phyloP scores from a whole-genome alignment of 2,113 vertebrate species.

The Microcebus griseorufus region DNA sequence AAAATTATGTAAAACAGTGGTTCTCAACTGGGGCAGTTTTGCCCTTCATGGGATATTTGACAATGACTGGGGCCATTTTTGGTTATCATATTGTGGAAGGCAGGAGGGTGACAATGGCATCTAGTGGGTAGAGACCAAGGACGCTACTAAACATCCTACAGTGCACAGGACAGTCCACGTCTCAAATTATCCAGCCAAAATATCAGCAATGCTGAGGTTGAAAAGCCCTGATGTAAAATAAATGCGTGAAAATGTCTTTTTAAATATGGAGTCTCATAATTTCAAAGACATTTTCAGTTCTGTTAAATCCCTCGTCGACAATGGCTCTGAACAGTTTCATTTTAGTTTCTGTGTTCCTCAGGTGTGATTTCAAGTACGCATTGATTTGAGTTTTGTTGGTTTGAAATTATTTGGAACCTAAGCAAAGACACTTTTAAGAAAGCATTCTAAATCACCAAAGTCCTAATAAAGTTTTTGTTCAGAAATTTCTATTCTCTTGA shows the following conservation, averaged over 20 bases:
- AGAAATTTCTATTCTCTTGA: not conserved
- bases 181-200: not conserved
- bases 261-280: not conserved
- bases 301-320: not conserved
- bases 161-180: not conserved
- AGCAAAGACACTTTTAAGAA: not conserved
- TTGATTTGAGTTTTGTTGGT: not conserved
- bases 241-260: constrained; percentile 21
- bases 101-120: not conserved
- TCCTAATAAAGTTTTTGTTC: not conserved
- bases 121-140: not conserved
- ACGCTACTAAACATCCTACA: not conserved
- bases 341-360: not conserved
- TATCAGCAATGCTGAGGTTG: not conserved
- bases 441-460: constrained; percentile 10
- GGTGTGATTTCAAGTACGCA: not conserved
- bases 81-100: not conserved
- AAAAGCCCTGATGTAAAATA: not conserved
- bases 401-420: not conserved
- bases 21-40: not conserved
- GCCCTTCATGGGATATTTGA: not conserved
- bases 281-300: not conserved
- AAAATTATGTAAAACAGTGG: not conserved
- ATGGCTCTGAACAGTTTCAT: constrained; percentile 3
- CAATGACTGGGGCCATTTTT: not conserved